Evolutionary conservation across 2,888 invertebrate species (phyloP).

Genomic region (Argyresthia albistria): DNA sequence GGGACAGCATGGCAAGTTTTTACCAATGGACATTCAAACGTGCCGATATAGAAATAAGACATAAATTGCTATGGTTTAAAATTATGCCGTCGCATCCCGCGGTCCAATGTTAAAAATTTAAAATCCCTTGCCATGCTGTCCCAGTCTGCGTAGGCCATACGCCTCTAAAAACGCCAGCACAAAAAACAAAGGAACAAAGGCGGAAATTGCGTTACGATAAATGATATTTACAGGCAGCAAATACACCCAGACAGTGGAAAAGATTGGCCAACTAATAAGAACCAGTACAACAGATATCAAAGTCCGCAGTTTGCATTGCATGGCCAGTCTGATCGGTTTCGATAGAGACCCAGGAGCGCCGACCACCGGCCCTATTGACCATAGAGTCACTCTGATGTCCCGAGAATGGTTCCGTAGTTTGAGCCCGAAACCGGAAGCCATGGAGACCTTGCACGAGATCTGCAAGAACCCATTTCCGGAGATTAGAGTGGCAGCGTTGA

Average conservation of each 20-base stretch:
- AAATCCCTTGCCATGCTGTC: too few species aligned
- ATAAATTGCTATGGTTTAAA: too few species aligned
- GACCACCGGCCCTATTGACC: slow-evolving; percentile 43
- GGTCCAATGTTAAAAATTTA: too few species aligned
- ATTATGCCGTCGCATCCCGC: too few species aligned
- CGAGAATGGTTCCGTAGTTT: slow-evolving; percentile 63
- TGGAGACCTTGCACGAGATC: slow-evolving; percentile 73
- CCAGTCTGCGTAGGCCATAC: too few species aligned
- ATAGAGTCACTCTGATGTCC: slow-evolving; percentile 60
- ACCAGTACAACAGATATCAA: slow-evolving; percentile 77
- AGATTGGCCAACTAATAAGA: slow-evolving; percentile 71
- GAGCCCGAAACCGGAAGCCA: slow-evolving; percentile 50
- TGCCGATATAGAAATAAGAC: too few species aligned
- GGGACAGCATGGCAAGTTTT: too few species aligned
- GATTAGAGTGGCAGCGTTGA: slow-evolving; percentile 78
- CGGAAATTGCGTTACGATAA: too few species aligned
- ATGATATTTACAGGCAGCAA: slow-evolving; percentile 37
- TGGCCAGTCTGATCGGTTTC: slow-evolving; percentile 72
- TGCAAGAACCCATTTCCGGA: slow-evolving; percentile 88
- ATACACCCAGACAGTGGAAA: slow-evolving; percentile 67
- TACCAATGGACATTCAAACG: too few species aligned
- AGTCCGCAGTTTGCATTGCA: slow-evolving; percentile 76
- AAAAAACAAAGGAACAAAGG: too few species aligned
- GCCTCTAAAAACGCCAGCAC: too few species aligned
- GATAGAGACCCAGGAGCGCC: slow-evolving; percentile 47